Conservation (phyloP, 2,888 invertebrate genomes). For the Rambutsinella grinnellia region DNA sequence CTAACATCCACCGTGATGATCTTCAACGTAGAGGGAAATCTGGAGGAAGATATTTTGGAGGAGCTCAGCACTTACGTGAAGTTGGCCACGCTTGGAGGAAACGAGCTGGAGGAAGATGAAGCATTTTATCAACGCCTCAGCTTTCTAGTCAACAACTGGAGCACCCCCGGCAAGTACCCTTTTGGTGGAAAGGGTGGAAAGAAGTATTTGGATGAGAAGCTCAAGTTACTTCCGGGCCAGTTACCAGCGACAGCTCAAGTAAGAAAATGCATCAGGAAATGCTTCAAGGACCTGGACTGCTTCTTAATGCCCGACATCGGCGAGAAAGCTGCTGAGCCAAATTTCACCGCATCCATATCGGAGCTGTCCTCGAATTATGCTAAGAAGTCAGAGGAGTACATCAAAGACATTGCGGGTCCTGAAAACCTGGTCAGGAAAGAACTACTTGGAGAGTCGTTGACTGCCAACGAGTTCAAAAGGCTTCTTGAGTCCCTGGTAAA, state of each 20-base stretch:
- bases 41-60: constrained; percentile 20
- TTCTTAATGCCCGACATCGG: constrained; percentile 97
- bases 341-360: constrained; percentile 30
- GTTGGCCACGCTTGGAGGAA: neutral
- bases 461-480: neutral
- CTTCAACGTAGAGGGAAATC: constrained; percentile 15
- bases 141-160: no score
- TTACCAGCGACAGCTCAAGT: constrained; percentile 85
- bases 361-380: constrained; percentile 17
- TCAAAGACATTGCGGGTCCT: constrained; percentile 21
- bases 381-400: constrained; percentile 22
- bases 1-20: constrained; percentile 24
- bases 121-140: no score
- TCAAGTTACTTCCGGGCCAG: neutral
- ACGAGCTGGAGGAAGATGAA: neutral
- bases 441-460: constrained; percentile 23
- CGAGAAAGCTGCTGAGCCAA: constrained; percentile 16
- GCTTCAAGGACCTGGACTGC: constrained; percentile 95
- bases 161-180: no score
- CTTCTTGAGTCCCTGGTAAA: constrained; percentile 18
- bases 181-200: constrained; percentile 52
- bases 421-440: constrained; percentile 29
- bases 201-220: constrained; percentile 31
- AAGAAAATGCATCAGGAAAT: constrained; percentile 91
- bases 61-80: no score